phyloP scores from a whole-genome alignment of 2,113 vertebrate genomes.

The Ochotona princeps region DNA sequence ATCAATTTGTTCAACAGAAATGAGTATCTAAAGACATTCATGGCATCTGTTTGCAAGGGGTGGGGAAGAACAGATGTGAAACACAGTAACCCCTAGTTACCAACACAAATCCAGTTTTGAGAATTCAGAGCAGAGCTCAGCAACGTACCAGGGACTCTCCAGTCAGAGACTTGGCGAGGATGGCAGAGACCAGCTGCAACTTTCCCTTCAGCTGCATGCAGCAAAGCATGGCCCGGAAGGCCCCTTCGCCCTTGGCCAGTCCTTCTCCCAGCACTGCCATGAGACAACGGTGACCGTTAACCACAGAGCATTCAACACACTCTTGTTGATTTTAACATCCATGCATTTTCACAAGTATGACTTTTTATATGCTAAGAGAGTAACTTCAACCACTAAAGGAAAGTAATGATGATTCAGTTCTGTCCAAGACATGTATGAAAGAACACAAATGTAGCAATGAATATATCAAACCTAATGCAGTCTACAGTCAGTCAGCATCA shows the following conservation, averaged over 20 bases:
- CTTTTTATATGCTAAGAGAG: slow-evolving; percentile 27
- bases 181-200: slow-evolving; percentile 94
- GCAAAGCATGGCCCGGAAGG: slow-evolving; percentile 93
- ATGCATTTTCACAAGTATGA: slow-evolving; percentile 46
- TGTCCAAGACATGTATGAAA: not conserved
- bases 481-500: not conserved
- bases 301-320: accelerated
- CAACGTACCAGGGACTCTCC: slow-evolving; percentile 96
- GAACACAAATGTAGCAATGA: not conserved
- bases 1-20: slow-evolving; percentile 20
- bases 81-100: slow-evolving; percentile 9
- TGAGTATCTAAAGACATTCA: slow-evolving; percentile 9
- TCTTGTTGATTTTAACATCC: slow-evolving; percentile 43
- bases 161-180: slow-evolving; percentile 96
- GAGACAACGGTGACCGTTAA: slow-evolving; percentile 77
- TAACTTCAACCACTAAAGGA: slow-evolving; percentile 48
- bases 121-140: slow-evolving; percentile 38
- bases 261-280: slow-evolving; percentile 94
- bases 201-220: slow-evolving; percentile 97
- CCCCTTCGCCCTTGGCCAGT: slow-evolving; percentile 91
- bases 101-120: not conserved
- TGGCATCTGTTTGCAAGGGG: not conserved
- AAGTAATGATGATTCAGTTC: not conserved
- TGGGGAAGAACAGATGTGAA: not conserved
- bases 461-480: not conserved